A percentile compares a stretch with the other conserved stretches of the same genome.
Conservation (phyloP, 2,797 vertebrate species). For the Luscinia megarhynchos region DNA sequence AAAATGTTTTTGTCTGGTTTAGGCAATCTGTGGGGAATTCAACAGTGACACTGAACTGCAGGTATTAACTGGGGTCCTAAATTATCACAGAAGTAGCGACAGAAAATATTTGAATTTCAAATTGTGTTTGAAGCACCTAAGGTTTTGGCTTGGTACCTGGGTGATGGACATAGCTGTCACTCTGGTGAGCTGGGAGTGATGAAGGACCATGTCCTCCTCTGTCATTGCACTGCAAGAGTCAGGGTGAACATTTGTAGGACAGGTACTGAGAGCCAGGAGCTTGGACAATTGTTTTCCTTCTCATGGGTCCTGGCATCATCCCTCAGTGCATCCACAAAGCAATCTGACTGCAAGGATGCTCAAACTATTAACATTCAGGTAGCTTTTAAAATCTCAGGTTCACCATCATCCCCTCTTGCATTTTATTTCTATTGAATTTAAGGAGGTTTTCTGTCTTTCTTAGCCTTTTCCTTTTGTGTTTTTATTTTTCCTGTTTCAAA, state of each 20-base stretch:
- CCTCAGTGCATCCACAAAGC: background rate
- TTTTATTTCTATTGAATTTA: background rate
- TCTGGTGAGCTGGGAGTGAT: background rate
- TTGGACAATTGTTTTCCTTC: background rate
- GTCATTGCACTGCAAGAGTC: background rate
- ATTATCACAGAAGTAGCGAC: background rate
- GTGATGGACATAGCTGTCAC: background rate
- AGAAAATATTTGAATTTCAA: background rate
- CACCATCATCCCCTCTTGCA: fast-evolving
- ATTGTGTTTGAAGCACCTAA: background rate
- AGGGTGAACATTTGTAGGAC: background rate
- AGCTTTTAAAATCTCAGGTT: background rate
- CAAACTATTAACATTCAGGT: background rate
- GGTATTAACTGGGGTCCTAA: background rate
- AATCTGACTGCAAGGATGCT: background rate
- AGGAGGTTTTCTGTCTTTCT: background rate
- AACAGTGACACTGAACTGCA: background rate
- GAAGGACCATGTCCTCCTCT: background rate
- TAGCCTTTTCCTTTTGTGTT: background rate
- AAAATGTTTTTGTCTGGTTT: background rate
- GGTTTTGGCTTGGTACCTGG: fast-evolving
- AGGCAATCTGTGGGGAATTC: background rate
- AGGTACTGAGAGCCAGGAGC: background rate
- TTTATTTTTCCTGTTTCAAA: background rate
- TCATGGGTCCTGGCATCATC: background rate